Conservation (phyloP, 2,113 vertebrate genomes). For the Thamnaconus septentrionalis region DNA sequence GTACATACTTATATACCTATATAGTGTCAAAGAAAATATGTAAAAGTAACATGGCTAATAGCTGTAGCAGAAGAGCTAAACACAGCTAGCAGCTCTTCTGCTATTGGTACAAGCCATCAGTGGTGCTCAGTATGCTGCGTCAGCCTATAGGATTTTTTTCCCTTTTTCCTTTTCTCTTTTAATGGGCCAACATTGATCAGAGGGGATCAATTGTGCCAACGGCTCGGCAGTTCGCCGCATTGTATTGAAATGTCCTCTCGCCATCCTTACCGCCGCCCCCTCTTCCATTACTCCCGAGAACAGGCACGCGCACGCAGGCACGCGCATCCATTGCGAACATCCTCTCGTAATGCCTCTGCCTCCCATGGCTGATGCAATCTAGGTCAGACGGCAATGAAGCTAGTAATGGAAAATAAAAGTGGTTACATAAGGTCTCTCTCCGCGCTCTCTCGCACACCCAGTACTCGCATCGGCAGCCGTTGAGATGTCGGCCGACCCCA, state of each 20-base stretch:
- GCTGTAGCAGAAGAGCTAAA: too few relatives aligned
- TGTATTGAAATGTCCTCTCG: slow-evolving; percentile 52
- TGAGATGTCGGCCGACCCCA: slow-evolving; percentile 52
- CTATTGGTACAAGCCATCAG: too few relatives aligned
- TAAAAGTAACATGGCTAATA: too few relatives aligned
- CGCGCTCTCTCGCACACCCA: slow-evolving; percentile 58
- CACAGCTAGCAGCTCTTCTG: too few relatives aligned
- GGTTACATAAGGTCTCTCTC: slow-evolving; percentile 75
- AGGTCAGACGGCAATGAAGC: slow-evolving; percentile 77
- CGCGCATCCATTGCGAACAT: slow-evolving; percentile 48
- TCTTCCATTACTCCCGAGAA: slow-evolving; percentile 33
- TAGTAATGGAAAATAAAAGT: slow-evolving; percentile 78
- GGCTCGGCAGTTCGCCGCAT: slow-evolving; percentile 28
- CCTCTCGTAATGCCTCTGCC: slow-evolving; percentile 71
- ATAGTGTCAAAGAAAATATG: too few relatives aligned
- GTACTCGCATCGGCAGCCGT: slow-evolving; percentile 62
- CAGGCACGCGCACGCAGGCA: slow-evolving; percentile 7
- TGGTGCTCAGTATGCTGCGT: slow-evolving; percentile 15
- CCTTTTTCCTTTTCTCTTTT: background rate
- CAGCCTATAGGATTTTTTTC: slow-evolving; percentile 53
- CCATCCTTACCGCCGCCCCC: slow-evolving; percentile 17
- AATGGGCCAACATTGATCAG: slow-evolving; percentile 60
- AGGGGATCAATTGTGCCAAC: slow-evolving; percentile 52
- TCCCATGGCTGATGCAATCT: slow-evolving; percentile 75
- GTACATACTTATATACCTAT: too few relatives aligned